Evolutionary conservation across 2,113 vertebrate species (phyloP), one percentile per base, ranked within the genome.

Genomic region (Nyctereutes procyonoides): DNA sequence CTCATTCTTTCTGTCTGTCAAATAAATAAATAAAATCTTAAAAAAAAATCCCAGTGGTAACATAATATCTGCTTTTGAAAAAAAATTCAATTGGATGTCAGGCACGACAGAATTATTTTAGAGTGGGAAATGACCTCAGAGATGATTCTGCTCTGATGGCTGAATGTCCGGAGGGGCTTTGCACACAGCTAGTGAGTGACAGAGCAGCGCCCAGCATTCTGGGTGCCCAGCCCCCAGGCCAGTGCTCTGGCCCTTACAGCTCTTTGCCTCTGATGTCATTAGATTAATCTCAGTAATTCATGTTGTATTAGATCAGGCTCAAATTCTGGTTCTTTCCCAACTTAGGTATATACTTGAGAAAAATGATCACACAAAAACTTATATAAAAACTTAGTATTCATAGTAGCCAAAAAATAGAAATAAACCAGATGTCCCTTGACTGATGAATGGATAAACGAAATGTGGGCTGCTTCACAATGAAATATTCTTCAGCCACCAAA

Each of bases 11-110:
- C 43, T 43, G 43, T 43, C 5, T 43, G 43, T 43, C 43, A 43
- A 43, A 43, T 43, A 43, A 43, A 43, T 43, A 43, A 43, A 5
- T 43, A 43, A 43, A 43, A 6, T 43, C 43, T 43, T 43, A 43
- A 43, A 43, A 43, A 92, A 73, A 91, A 94, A 95, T 79, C 10
- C 30, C 56, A 69, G 92, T 51, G 38, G 65, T 62, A 83, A 89
- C 19, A 96, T n/a, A 71, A 7, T 88, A 93, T 96, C 63, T 94
- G 53, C 55, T 94, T 95, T 65, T 81, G 80, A 73, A 77, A 93
- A 77, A 48, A n/a, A 63, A 58, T 88, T 67, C 30, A 22, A 4
- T 19, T 58, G 55, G 43, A 11, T 83, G 35, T 91, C 63, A 89
- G 20, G 38, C 32, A 11, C 67, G 24, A 20, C 15, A 79, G 60